Evolutionary conservation across 2,797 vertebrate species (phyloP).

Genomic region (Pogonophryne albipinna): DNA sequence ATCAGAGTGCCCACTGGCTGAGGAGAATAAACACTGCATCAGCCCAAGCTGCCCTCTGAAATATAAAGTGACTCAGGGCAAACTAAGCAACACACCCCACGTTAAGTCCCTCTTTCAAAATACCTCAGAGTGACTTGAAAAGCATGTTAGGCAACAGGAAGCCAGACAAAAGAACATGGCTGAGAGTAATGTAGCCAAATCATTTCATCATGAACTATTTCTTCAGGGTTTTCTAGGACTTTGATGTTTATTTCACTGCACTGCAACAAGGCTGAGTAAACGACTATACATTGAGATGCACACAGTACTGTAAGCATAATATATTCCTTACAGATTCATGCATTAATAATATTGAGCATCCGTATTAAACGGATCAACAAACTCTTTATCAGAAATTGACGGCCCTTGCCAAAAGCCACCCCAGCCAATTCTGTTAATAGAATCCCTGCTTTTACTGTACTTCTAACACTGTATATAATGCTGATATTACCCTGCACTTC

Average conservation of each 20-base stretch:
- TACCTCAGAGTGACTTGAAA: conserved; percentile 21
- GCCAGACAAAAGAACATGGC: conserved; percentile 26
- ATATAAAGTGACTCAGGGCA: conserved; percentile 43
- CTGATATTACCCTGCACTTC: not conserved
- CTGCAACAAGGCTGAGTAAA: not conserved
- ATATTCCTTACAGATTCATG: not conserved
- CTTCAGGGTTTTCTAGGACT: conserved; percentile 3
- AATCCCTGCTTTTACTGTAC: not conserved
- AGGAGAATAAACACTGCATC: conserved; percentile 17
- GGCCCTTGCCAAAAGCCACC: not conserved
- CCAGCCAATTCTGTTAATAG: not conserved
- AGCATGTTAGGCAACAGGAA: conserved; percentile 37
- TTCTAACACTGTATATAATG: not conserved
- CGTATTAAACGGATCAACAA: conserved; percentile 3
- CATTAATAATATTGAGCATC: not conserved
- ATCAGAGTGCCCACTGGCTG: conserved; percentile 43
- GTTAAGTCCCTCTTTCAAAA: conserved; percentile 31
- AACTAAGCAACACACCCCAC: conserved; percentile 2
- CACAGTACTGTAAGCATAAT: conserved; percentile 9
- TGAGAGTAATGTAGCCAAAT: not conserved
- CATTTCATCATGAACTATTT: not conserved
- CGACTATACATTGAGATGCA: conserved; percentile 1
- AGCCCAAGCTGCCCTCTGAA: conserved; percentile 16
- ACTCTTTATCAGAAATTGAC: not conserved
- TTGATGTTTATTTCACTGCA: conserved; percentile 23